phyloP scores from a whole-genome alignment of 2,113 vertebrate genomes.

The Sinocyclocheilus anophthalmus region DNA sequence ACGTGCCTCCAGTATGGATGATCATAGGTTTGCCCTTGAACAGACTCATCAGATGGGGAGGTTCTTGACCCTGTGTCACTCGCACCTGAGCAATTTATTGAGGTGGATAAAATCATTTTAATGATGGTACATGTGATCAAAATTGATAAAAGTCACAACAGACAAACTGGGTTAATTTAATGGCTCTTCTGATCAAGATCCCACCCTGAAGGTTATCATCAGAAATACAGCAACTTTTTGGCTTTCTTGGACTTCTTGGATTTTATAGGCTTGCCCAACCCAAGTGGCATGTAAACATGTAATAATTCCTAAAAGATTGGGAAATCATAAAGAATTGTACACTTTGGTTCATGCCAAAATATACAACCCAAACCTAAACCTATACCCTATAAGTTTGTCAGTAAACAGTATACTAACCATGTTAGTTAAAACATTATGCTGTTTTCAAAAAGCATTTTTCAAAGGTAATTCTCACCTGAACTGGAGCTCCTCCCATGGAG shows the following conservation, averaged over 20 bases:
- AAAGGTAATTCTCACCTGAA: conserved; percentile 67
- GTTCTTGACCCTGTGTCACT: conserved; percentile 78
- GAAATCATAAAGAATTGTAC: no score
- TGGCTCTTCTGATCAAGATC: neutral
- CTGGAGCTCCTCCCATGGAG: conserved; percentile 71
- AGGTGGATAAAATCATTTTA: neutral
- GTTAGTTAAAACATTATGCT: neutral
- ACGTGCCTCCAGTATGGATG: conserved; percentile 74
- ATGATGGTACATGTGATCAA: neutral
- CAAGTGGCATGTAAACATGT: no score
- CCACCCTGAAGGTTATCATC: neutral
- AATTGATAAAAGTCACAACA: neutral
- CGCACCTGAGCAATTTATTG: conserved; percentile 67
- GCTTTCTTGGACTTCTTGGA: neutral
- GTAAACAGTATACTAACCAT: neutral
- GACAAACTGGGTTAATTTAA: neutral
- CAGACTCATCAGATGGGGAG: conserved; percentile 76
- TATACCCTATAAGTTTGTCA: neutral
- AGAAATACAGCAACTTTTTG: neutral
- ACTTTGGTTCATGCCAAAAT: no score
- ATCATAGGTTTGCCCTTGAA: conserved; percentile 76
- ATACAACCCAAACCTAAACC: neutral
- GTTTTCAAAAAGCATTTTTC: neutral
- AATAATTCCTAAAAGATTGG: no score
- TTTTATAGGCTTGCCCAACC: no score